These are phyloP conservation scores for Bubo blakistoni DNA, from an alignment of 2,113 vertebrate genomes.

Conservation along the genomic window DNA sequence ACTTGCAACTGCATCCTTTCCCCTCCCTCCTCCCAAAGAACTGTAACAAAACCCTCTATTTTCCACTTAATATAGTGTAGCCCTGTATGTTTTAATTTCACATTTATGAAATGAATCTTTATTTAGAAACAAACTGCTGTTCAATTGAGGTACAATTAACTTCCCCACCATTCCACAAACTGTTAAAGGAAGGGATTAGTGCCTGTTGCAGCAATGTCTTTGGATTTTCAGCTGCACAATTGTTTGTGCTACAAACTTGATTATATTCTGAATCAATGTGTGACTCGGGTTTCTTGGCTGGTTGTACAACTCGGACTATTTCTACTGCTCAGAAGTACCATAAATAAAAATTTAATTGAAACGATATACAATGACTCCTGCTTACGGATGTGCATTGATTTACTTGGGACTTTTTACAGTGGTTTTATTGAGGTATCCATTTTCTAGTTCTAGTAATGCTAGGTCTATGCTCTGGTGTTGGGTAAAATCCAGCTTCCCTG, in stretches of 20 bases:
- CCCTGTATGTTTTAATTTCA: background rate
- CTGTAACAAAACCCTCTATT: background rate
- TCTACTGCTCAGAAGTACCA: background rate
- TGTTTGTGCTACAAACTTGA: background rate
- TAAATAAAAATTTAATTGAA: background rate
- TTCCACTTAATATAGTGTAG: background rate
- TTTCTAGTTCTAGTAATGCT: conserved; percentile 53
- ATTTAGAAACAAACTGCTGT: background rate
- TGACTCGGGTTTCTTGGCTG: background rate
- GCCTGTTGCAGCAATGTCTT: background rate
- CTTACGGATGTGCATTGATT: conserved; percentile 29
- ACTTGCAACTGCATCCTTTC: background rate
- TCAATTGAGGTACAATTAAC: background rate
- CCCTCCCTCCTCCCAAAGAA: background rate
- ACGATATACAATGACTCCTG: background rate
- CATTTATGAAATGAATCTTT: background rate
- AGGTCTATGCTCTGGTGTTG: conserved; percentile 15
- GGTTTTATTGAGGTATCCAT: conserved; percentile 62
- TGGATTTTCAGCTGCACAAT: background rate
- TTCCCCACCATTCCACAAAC: background rate
- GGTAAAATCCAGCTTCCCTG: conserved; percentile 27
- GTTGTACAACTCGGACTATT: background rate
- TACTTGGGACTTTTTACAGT: conserved; percentile 33
- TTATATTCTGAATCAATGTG: background rate
- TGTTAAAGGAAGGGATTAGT: background rate